These are phyloP conservation scores for Chymomyza caudatula DNA, from an alignment of 2,888 invertebrate genomes.

Conservation along the genomic window DNA sequence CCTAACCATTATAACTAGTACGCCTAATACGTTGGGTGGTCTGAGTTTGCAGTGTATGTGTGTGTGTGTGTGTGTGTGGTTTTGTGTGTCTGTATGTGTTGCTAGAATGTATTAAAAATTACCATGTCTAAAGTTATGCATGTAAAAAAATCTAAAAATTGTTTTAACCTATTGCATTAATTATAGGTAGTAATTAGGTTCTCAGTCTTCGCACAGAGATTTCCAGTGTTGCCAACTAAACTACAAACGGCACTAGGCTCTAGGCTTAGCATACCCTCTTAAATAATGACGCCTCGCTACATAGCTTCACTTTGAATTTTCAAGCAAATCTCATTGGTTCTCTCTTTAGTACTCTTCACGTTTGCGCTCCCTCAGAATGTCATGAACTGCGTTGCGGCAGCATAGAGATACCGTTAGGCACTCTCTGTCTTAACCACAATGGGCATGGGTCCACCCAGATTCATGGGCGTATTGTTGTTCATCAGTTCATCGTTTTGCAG, in stretches of 20 bases:
- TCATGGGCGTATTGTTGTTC: slow-evolving; percentile 69
- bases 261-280: slow-evolving; percentile 14
- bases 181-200: slow-evolving; percentile 73
- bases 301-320: neutral
- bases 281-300: neutral
- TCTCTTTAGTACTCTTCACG: slow-evolving; percentile 7
- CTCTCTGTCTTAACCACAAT: slow-evolving; percentile 78
- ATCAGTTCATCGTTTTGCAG: slow-evolving; percentile 74
- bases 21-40: slow-evolving; percentile 69
- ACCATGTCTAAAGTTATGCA: slow-evolving; percentile 15
- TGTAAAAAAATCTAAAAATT: slow-evolving; percentile 19
- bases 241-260: slow-evolving; percentile 29
- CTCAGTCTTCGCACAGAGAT: slow-evolving; percentile 79
- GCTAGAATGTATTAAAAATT: slow-evolving; percentile 5
- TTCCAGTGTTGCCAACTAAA: slow-evolving; percentile 54
- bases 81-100: slow-evolving; percentile 17
- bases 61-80: slow-evolving; percentile 10
- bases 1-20: slow-evolving; percentile 7
- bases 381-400: slow-evolving; percentile 58
- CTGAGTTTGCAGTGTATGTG: slow-evolving; percentile 16
- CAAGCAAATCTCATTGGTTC: slow-evolving; percentile 17
- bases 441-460: slow-evolving; percentile 70
- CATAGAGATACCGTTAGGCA: slow-evolving; percentile 73
- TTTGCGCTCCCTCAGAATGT: slow-evolving; percentile 43
- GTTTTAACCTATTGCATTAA: slow-evolving; percentile 34